Conservation (phyloP, 2,888 invertebrate genomes). For the Rotaria socialis region DNA sequence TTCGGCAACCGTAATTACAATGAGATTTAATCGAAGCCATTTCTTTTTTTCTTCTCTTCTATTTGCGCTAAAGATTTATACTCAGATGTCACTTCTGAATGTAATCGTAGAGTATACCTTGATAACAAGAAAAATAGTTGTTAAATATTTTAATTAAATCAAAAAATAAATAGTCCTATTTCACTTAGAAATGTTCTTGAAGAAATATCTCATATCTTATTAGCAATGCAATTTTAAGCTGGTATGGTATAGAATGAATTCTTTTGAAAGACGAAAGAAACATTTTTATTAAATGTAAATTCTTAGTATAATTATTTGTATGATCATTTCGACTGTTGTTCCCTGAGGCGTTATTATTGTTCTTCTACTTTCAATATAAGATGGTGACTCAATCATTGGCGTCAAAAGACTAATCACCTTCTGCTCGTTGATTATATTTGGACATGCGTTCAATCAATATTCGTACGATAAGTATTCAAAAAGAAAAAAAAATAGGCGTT, state of each 20-base stretch:
- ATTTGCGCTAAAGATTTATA: not conserved
- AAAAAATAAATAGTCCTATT: too few relatives aligned
- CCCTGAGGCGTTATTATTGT: conserved; percentile 17
- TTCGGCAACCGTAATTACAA: too few relatives aligned
- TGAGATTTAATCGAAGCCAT: too few relatives aligned
- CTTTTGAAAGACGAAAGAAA: not conserved
- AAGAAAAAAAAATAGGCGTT: not conserved
- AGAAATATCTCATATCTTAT: too few relatives aligned
- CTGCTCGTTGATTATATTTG: not conserved
- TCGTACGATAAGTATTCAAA: conserved; percentile 15
- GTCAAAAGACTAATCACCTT: conserved; percentile 32
- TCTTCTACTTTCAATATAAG: not conserved
- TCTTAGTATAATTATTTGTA: not conserved
- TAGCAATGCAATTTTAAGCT: too few relatives aligned
- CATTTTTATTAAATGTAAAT: not conserved
- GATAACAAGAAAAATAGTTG: not conserved
- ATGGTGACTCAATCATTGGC: conserved; percentile 14
- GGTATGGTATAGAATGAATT: too few relatives aligned
- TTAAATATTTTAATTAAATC: too few relatives aligned
- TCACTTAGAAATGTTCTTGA: too few relatives aligned
- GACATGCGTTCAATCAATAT: not conserved
- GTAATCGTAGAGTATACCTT: not conserved
- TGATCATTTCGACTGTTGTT: conserved; percentile 7
- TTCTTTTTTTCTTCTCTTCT: not conserved
- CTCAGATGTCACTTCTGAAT: not conserved